Conservation (phyloP, 2,888 invertebrate genomes). For the Arenicola marina region DNA sequence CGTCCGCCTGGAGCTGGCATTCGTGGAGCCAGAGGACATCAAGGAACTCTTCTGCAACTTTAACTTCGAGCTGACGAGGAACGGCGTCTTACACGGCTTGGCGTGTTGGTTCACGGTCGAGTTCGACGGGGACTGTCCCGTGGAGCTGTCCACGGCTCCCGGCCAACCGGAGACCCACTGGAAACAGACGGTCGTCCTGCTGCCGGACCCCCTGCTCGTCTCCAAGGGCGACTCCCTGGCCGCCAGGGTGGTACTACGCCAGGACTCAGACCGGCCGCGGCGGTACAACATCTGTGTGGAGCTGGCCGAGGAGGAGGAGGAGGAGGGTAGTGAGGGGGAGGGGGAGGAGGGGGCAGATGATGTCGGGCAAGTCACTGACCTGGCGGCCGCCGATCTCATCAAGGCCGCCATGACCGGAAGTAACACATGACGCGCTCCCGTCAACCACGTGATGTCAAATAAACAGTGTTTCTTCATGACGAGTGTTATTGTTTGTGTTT, state of each 20-base stretch:
- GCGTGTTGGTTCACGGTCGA: conserved; percentile 57
- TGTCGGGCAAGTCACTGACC: too few species aligned
- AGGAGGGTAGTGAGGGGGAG: conserved; percentile 12
- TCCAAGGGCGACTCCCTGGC: conserved; percentile 67
- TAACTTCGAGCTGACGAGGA: conserved; percentile 39
- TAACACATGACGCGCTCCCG: too few species aligned
- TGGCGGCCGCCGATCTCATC: too few species aligned
- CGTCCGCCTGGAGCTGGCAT: conserved; percentile 45
- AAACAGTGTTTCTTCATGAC: too few species aligned
- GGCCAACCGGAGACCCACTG: conserved; percentile 80
- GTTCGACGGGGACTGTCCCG: conserved; percentile 35
- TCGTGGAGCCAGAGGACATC: conserved; percentile 41
- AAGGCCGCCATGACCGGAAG: too few species aligned
- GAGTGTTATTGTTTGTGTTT: too few species aligned
- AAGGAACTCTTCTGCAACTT: conserved; percentile 29
- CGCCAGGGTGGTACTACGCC: conserved; percentile 41
- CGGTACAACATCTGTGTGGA: conserved; percentile 32
- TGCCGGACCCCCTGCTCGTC: conserved; percentile 74
- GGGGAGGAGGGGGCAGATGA: too few species aligned
- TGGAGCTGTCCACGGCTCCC: conserved; percentile 81
- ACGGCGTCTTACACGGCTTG: conserved; percentile 53
- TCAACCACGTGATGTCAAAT: too few species aligned
- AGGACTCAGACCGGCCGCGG: conserved; percentile 32
- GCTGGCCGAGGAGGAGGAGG: conserved; percentile 20
- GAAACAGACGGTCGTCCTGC: conserved; percentile 90